Conservation (phyloP, 2,113 vertebrate genomes). For the Felis chaus region DNA sequence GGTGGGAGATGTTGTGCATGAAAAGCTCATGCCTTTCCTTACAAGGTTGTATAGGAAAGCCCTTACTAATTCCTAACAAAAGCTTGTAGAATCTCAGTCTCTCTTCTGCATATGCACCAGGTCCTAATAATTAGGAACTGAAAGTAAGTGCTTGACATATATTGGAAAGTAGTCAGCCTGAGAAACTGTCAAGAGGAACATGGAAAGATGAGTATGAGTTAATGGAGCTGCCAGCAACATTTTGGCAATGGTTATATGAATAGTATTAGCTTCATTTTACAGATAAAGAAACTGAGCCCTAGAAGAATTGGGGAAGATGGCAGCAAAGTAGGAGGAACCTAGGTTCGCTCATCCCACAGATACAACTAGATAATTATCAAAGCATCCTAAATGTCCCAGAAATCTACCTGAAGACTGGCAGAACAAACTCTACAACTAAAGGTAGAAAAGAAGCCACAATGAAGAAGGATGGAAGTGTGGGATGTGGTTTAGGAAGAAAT, state of each 20-base stretch:
- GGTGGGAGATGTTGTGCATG: not conserved
- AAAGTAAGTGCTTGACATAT: constrained; percentile 5
- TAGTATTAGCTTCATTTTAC: not conserved
- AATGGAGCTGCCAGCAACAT: not conserved
- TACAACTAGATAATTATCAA: not conserved
- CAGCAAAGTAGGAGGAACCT: not conserved
- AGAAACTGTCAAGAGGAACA: not conserved
- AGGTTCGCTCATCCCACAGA: not conserved
- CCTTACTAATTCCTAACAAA: not conserved
- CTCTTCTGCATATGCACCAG: not conserved
- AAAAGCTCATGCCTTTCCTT: not conserved
- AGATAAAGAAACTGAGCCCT: not conserved
- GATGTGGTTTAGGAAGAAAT: not conserved
- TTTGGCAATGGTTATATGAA: not conserved
- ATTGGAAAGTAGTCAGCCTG: not conserved
- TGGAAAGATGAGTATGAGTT: not conserved
- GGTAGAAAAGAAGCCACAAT: not conserved
- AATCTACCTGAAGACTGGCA: not conserved
- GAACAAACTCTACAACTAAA: not conserved
- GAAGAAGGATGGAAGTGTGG: not conserved
- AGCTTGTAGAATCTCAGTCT: not conserved
- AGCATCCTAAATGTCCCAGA: not conserved
- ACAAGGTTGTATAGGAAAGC: not conserved
- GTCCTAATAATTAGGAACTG: not conserved
- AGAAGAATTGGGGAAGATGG: not conserved